These are phyloP conservation scores for Bombus waltoni DNA, from an alignment of 1,140 invertebrate species.

Conservation along the genomic window DNA sequence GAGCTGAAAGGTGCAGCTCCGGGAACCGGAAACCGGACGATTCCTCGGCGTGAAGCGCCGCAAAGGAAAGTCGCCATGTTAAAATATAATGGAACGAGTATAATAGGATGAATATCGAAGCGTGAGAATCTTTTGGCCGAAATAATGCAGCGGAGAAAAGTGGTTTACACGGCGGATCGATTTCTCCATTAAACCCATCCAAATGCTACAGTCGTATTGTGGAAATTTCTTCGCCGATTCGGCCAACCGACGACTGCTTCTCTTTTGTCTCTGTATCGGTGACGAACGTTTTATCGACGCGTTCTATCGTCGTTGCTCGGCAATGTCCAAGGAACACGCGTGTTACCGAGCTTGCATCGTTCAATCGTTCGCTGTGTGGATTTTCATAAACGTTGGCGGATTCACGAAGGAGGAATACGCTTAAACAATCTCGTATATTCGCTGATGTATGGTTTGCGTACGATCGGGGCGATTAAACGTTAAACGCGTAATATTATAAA, in stretches of 20 bases:
- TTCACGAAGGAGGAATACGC: too few relatives aligned
- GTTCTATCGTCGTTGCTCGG: too few relatives aligned
- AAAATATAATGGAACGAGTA: constrained; percentile 29
- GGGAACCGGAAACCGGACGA: neutral
- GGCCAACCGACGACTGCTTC: too few relatives aligned
- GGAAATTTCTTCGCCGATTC: neutral
- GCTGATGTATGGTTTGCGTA: too few relatives aligned
- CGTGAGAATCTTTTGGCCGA: constrained; percentile 14
- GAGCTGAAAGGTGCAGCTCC: neutral
- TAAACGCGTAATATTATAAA: too few relatives aligned
- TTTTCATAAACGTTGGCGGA: too few relatives aligned
- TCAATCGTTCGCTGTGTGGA: too few relatives aligned
- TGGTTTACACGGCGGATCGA: neutral
- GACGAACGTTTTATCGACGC: neutral
- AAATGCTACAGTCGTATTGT: neutral
- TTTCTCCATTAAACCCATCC: constrained; percentile 1
- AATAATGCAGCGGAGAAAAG: constrained; percentile 1
- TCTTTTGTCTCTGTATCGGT: neutral
- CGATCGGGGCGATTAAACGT: too few relatives aligned
- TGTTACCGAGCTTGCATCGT: too few relatives aligned
- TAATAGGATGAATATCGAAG: constrained; percentile 13
- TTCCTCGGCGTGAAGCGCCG: neutral
- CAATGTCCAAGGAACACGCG: too few relatives aligned
- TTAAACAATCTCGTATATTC: too few relatives aligned
- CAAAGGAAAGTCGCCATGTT: constrained; percentile 15